A percentile compares a stretch with the other conserved stretches of the same genome.
These are phyloP conservation scores for Sesia apiformis DNA, from an alignment of 2,888 invertebrate genomes.

Conservation along the genomic window DNA sequence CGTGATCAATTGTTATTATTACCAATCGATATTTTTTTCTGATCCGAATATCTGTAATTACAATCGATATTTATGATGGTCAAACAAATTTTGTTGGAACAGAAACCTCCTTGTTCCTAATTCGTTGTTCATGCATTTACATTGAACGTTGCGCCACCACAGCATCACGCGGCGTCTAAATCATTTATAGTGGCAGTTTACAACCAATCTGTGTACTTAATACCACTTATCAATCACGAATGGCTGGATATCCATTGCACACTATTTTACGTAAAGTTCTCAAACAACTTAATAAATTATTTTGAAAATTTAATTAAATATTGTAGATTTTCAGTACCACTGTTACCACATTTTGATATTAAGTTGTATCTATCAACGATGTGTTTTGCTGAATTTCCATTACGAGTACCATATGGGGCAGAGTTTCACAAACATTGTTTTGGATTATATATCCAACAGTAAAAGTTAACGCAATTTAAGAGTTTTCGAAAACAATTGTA, in stretches of 20 bases:
- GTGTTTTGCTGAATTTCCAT: too few relatives aligned
- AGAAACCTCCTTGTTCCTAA: too few relatives aligned
- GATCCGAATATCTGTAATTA: too few relatives aligned
- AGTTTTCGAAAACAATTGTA: background rate
- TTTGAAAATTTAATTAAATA: too few relatives aligned
- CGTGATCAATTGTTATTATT: too few relatives aligned
- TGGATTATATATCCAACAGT: background rate
- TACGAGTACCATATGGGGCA: background rate
- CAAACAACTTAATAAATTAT: too few relatives aligned
- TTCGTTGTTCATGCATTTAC: background rate
- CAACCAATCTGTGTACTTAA: conserved; percentile 6
- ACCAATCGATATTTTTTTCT: too few relatives aligned
- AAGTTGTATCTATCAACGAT: too few relatives aligned
- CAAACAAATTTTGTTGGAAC: too few relatives aligned
- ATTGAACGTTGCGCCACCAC: conserved; percentile 24
- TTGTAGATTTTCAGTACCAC: too few relatives aligned
- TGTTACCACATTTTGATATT: too few relatives aligned
- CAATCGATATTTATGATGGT: too few relatives aligned
- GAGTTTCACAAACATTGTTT: background rate
- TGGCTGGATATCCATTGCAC: background rate
- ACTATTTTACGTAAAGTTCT: background rate
- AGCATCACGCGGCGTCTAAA: conserved; percentile 28
- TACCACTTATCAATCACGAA: conserved; percentile 5
- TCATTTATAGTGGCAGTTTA: conserved; percentile 9
- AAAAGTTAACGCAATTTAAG: background rate